Evolutionary conservation across 2,888 invertebrate genomes (phyloP), one percentile per base, ranked within the genome.

Genomic region (Pheosia tremula): DNA sequence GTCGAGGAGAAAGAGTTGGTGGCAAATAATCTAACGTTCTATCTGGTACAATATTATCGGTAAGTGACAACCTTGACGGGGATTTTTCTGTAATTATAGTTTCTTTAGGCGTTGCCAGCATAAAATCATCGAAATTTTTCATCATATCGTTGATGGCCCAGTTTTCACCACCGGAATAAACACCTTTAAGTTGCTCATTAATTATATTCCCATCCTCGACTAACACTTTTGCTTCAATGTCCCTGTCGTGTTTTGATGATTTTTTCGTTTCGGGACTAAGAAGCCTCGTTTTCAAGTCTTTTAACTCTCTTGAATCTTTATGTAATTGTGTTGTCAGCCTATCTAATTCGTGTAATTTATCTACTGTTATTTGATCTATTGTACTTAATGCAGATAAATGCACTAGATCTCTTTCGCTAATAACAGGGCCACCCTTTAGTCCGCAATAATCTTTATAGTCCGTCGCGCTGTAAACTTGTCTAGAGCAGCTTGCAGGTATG

Each of bases 401-500:
- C 70, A 96, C 96, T 75, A 97, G 91, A 86, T 97, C 97, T 85
- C 96, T 96, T 88, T 97, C 97, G 83, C 96, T 96, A 72, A 97
- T 95, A 80, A 96, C 96, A 6, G 97, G 96, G 43, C 96, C 96
- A 79, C 96, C 95, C 62, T 93, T 91, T 72, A 91, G 72, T 69
- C 96, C 96, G 64, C 96, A 94, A 78, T 97, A 97, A 84, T 96
- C 96, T 88, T 97, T 97, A 80, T 97, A 97, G 87, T 97, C 97
- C 67, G 95, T 94, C 5, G 97, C 95, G 84, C 96, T 97, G 81
- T 96, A 97, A 59, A 97, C 95, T 89, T 96, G 94, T 77, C 95
- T 94, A 50, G 95, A 93, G 64, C 93, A 93, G 64, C 93, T 90
- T 57, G 94, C 88, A 47, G 94, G 93, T 69, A 94, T 90, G 58